Conservation (phyloP, 2,113 vertebrate species). For the Mus pahari region DNA sequence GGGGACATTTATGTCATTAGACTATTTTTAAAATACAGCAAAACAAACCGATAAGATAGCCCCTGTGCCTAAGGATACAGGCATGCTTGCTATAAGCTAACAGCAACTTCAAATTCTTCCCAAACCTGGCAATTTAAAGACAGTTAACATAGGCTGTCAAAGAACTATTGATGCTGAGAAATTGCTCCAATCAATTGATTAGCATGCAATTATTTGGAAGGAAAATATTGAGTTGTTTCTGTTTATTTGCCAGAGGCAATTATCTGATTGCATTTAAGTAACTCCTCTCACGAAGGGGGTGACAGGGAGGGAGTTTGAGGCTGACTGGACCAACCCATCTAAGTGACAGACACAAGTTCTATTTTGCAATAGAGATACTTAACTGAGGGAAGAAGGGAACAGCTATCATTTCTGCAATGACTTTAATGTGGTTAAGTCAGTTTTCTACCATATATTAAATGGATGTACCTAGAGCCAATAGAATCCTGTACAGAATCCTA, state of each 20-base stretch:
- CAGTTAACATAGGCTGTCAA: neutral
- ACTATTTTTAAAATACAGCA: neutral
- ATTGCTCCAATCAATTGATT: constrained; percentile 32
- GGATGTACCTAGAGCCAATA: neutral
- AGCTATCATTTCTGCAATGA: neutral
- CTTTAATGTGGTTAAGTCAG: neutral
- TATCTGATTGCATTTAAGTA: constrained; percentile 42
- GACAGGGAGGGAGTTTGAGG: neutral
- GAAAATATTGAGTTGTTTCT: constrained; percentile 55
- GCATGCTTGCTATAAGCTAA: neutral
- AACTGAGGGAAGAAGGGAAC: neutral
- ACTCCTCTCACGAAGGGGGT: neutral
- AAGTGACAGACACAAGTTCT: neutral
- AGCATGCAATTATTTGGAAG: constrained; percentile 59
- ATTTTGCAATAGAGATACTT: neutral
- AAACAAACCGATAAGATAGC: neutral
- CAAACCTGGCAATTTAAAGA: neutral
- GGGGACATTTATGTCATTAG: constrained; percentile 49
- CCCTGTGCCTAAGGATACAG: neutral
- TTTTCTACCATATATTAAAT: neutral
- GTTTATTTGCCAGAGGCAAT: constrained; percentile 45
- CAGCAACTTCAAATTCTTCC: neutral
- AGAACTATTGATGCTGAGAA: neutral
- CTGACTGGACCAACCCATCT: neutral
- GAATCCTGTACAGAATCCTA: neutral